A percentile compares a stretch with the other conserved stretches of the same genome.
Evolutionary conservation across 1,140 invertebrate species (phyloP).

Genomic region (Diploscapter pachys): DNA sequence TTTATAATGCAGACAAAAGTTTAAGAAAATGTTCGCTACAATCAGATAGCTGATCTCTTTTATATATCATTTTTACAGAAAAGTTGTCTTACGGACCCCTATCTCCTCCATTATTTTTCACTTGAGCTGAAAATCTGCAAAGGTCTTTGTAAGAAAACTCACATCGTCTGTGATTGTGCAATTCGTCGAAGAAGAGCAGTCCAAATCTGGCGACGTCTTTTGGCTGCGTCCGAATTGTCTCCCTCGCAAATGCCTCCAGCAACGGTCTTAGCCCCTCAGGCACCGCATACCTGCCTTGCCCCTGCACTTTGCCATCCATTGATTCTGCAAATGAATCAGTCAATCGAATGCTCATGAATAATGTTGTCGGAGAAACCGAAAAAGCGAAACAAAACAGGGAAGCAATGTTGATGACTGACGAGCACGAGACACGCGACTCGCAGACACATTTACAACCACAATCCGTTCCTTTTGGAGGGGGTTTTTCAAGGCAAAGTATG

Average conservation of each 20-base stretch:
- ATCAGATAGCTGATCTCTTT: not conserved
- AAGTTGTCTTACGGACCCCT: not conserved
- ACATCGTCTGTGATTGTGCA: constrained; percentile 35
- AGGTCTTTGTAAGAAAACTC: constrained; percentile 3
- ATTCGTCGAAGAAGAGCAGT: constrained; percentile 38
- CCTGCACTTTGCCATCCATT: constrained; percentile 3
- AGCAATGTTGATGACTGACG: no score
- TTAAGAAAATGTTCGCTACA: not conserved
- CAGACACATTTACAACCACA: no score
- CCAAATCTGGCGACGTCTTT: constrained; percentile 34
- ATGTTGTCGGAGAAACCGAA: no score
- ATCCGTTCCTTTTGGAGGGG: no score
- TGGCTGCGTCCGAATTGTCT: constrained; percentile 35
- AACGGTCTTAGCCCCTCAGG: constrained; percentile 38
- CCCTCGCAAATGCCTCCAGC: constrained; percentile 39
- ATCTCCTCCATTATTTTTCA: not conserved
- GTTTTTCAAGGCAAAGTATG: no score
- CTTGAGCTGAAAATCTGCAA: not conserved
- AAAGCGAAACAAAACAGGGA: no score
- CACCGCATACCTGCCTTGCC: constrained; percentile 27
- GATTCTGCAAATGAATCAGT: not conserved
- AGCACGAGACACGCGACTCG: no score
- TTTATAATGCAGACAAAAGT: not conserved
- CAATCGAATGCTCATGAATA: not conserved
- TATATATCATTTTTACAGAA: not conserved